phyloP scores from a whole-genome alignment of 1,140 invertebrate species.

The Magallana angulata region DNA sequence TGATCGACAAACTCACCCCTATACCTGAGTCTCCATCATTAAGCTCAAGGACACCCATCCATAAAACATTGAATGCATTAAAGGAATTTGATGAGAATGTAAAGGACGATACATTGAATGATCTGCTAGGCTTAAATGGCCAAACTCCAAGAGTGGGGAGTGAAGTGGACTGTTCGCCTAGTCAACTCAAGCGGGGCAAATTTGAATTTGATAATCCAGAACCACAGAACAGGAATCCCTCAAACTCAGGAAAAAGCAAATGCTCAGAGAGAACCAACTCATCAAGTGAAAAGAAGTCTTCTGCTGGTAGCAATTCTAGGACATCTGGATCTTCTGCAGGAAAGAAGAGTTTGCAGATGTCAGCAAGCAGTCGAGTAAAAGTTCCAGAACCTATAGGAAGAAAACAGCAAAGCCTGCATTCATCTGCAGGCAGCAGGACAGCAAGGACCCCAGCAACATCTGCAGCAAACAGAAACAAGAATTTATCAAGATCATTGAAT shows the following conservation, averaged over 20 bases:
- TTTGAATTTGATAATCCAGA: not conserved
- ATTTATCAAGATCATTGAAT: constrained; percentile 15
- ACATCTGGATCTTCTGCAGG: not conserved
- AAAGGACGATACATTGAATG: constrained; percentile 66
- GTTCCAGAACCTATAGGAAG: not conserved
- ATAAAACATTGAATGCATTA: constrained; percentile 66
- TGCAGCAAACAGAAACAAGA: not conserved
- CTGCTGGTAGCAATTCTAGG: constrained; percentile 23
- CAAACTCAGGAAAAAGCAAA: constrained; percentile 3
- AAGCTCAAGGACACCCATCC: constrained; percentile 46
- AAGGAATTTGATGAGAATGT: constrained; percentile 68
- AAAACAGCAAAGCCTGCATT: constrained; percentile 2
- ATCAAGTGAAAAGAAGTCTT: constrained; percentile 4
- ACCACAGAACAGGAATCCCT: not conserved
- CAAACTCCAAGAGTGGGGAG: not conserved
- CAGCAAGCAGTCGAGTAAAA: not conserved
- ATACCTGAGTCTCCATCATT: constrained; percentile 72
- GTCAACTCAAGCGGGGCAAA: constrained; percentile 22
- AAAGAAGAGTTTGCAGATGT: not conserved
- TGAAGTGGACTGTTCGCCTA: not conserved
- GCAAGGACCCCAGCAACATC: constrained; percentile 6
- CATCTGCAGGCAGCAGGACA: constrained; percentile 26
- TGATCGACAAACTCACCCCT: constrained; percentile 66
- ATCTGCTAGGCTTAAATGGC: constrained; percentile 60
- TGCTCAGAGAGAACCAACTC: constrained; percentile 5